These are phyloP conservation scores for Drosophila lowei DNA, from an alignment of 1,140 invertebrate genomes.

Conservation along the genomic window DNA sequence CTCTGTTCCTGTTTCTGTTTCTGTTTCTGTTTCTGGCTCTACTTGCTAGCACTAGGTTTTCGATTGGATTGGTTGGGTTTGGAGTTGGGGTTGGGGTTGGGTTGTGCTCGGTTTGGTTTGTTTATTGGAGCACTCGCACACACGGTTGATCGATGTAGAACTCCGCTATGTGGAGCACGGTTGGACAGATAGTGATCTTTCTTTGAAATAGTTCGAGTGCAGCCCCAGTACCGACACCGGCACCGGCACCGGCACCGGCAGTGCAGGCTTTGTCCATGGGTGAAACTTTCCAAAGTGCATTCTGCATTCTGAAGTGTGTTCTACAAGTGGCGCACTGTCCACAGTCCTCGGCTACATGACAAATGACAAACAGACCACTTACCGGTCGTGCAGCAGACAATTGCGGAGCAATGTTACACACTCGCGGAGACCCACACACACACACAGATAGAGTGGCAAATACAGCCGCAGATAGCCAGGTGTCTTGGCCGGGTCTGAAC, in stretches of 20 bases:
- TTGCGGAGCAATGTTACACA: constrained; percentile 37
- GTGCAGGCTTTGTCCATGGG: not conserved
- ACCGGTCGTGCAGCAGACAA: constrained; percentile 19
- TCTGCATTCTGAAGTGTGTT: constrained; percentile 47
- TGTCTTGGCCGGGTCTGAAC: constrained; percentile 2
- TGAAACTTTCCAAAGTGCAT: constrained; percentile 75
- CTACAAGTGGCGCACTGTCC: constrained; percentile 41
- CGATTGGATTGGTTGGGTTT: constrained; percentile 7
- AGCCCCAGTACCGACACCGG: constrained; percentile 3
- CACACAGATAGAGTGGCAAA: constrained; percentile 22
- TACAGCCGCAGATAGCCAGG: constrained; percentile 19
- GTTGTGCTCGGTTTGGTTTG: constrained; percentile 7
- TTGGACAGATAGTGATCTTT: constrained; percentile 43
- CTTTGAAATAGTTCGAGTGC: constrained; percentile 8
- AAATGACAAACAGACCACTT: constrained; percentile 53
- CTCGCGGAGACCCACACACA: constrained; percentile 22
- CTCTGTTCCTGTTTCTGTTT: not conserved
- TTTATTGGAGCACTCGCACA: constrained; percentile 17
- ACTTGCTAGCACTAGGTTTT: not conserved
- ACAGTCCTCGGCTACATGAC: constrained; percentile 38
- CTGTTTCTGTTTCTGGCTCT: not conserved
- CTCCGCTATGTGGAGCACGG: constrained; percentile 52
- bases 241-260: constrained; percentile 6
- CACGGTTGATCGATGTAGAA: constrained; percentile 47
- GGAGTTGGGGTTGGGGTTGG: not conserved